Evolutionary conservation across 2,113 vertebrate genomes (phyloP).

Genomic region (Dissostichus mawsoni): DNA sequence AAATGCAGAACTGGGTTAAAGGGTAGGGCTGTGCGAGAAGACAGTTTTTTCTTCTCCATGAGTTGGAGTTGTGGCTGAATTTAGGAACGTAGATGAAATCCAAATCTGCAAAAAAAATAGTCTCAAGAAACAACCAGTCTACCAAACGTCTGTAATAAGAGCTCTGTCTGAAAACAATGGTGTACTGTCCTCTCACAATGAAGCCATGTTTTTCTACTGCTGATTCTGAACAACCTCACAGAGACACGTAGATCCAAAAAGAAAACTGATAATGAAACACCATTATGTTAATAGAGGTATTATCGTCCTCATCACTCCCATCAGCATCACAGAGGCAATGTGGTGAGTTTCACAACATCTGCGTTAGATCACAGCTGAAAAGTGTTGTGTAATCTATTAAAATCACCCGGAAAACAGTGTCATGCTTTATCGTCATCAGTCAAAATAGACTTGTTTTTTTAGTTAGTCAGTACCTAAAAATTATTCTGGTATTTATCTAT

Average conservation of each 20-base stretch:
- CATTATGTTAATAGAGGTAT: slow-evolving; percentile 20
- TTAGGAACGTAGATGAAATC: background rate
- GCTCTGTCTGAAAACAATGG: slow-evolving; percentile 63
- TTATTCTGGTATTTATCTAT: background rate
- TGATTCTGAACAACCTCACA: slow-evolving; percentile 26
- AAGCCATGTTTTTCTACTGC: slow-evolving; percentile 48
- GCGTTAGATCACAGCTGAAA: slow-evolving; percentile 18
- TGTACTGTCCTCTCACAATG: slow-evolving; percentile 67
- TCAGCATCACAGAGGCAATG: slow-evolving; percentile 4
- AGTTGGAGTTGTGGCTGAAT: slow-evolving; percentile 24
- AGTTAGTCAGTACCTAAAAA: background rate
- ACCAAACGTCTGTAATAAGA: slow-evolving; percentile 49
- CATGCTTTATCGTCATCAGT: background rate
- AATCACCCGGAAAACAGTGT: background rate
- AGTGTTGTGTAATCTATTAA: slow-evolving; percentile 1
- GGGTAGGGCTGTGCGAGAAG: slow-evolving; percentile 40
- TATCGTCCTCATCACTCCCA: slow-evolving; percentile 12
- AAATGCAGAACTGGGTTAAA: slow-evolving; percentile 74
- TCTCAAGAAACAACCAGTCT: slow-evolving; percentile 26
- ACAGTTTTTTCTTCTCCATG: slow-evolving; percentile 2
- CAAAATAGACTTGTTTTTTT: background rate
- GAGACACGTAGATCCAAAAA: slow-evolving; percentile 27
- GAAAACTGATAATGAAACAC: slow-evolving; percentile 37
- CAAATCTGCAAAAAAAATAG: slow-evolving; percentile 41
- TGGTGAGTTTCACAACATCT: slow-evolving; percentile 26